Percentiles rank a stretch among this genome's conserved stretches.
These are phyloP conservation scores for Chymomyza caudatula DNA, from an alignment of 2,888 invertebrate genomes.

Conservation along the genomic window DNA sequence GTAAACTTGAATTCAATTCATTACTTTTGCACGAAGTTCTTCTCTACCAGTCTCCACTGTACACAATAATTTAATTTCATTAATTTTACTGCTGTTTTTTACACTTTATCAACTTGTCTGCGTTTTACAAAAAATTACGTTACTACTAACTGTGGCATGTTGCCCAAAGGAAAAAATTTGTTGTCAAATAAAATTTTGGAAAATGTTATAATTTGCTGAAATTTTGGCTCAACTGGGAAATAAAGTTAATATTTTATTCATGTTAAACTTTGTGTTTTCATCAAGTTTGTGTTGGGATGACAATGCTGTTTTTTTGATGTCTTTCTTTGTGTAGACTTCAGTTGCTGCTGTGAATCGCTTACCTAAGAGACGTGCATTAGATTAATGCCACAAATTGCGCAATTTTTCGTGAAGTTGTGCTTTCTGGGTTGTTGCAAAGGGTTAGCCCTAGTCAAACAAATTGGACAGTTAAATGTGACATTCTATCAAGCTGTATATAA, in stretches of 20 bases:
- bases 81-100: slow-evolving; percentile 5
- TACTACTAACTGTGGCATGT: background rate
- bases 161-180: background rate
- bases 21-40: background rate
- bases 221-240: background rate
- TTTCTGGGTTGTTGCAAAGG: background rate
- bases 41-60: background rate
- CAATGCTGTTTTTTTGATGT: background rate
- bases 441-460: background rate
- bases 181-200: background rate
- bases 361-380: background rate
- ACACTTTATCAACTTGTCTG: background rate
- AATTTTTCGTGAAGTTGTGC: background rate
- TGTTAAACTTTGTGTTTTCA: background rate
- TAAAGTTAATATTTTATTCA: background rate
- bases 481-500: background rate
- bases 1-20: background rate
- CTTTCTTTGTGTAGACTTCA: background rate
- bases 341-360: background rate
- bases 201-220: background rate
- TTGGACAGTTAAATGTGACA: background rate
- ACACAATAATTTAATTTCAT: background rate
- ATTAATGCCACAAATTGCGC: background rate
- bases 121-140: background rate
- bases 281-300: background rate